Percentiles rank a stretch among this genome's conserved stretches.
phyloP scores from a whole-genome alignment of 2,888 invertebrate genomes.

The Drosophila infuscata region DNA sequence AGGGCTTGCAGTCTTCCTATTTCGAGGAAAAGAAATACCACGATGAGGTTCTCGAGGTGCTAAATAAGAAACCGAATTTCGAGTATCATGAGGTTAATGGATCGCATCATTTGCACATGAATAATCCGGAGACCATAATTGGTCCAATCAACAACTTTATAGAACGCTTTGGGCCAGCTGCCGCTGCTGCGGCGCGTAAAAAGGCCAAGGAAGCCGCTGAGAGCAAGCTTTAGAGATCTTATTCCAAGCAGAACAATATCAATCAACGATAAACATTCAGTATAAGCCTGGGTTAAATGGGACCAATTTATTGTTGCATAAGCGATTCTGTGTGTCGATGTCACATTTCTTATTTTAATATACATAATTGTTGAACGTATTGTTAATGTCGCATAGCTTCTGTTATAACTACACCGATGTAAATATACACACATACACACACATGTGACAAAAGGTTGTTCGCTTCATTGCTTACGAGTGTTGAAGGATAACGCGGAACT shows the following conservation, averaged over 20 bases:
- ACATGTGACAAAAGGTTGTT: slow-evolving; percentile 31
- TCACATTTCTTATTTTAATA: slow-evolving; percentile 44
- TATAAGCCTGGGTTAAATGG: slow-evolving; percentile 40
- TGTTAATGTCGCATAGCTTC: slow-evolving; percentile 30
- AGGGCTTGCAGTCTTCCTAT: slow-evolving; percentile 87
- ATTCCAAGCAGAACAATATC: background rate
- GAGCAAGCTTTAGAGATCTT: slow-evolving; percentile 69
- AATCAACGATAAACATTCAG: slow-evolving; percentile 6
- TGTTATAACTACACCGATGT: slow-evolving; percentile 51
- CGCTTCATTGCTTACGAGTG: slow-evolving; percentile 18
- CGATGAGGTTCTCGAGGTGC: slow-evolving; percentile 87
- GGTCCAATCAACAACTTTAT: slow-evolving; percentile 87
- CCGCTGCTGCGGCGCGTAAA: slow-evolving; percentile 86
- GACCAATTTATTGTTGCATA: slow-evolving; percentile 58
- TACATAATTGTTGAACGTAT: slow-evolving; percentile 69
- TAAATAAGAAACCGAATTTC: slow-evolving; percentile 87
- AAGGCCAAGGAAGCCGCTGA: slow-evolving; percentile 86
- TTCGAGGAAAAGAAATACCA: slow-evolving; percentile 87
- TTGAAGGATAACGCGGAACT: slow-evolving; percentile 66
- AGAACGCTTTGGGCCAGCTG: slow-evolving; percentile 87
- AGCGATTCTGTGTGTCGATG: slow-evolving; percentile 47
- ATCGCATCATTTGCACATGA: slow-evolving; percentile 91
- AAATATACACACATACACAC: slow-evolving; percentile 21
- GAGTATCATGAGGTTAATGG: slow-evolving; percentile 88
- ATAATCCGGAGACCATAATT: slow-evolving; percentile 87